Evolutionary conservation across 2,113 vertebrate species (phyloP).

Genomic region (Aphyosemion australe): DNA sequence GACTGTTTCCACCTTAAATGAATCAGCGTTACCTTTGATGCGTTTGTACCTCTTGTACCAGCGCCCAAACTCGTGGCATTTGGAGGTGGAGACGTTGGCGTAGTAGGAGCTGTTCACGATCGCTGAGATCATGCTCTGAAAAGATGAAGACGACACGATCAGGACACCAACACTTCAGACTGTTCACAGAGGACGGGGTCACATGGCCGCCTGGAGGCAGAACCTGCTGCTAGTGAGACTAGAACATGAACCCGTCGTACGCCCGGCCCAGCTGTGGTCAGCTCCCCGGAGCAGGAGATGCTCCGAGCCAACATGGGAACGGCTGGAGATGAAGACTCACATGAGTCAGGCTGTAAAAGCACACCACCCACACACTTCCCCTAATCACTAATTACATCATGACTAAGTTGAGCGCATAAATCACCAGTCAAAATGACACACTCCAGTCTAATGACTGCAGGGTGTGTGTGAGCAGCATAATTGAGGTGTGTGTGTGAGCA

Average conservation of each 20-base stretch:
- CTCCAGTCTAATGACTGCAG: constrained; percentile 58
- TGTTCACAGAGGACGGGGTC: too few species aligned
- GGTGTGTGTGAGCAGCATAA: constrained; percentile 63
- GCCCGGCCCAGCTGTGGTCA: constrained; percentile 13
- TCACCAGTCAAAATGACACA: constrained; percentile 65
- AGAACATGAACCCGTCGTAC: too few species aligned
- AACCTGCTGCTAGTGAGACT: too few species aligned
- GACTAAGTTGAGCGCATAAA: constrained; percentile 61
- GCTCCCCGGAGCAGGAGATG: constrained; percentile 1
- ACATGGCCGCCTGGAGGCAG: too few species aligned
- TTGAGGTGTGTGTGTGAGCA: constrained; percentile 60
- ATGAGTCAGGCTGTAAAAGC: constrained; percentile 53
- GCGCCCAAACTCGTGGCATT: constrained; percentile 95
- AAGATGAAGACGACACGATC: too few species aligned
- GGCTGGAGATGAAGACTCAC: constrained; percentile 43
- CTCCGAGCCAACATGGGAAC: constrained; percentile 52
- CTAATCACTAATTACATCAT: constrained; percentile 73
- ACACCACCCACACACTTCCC: constrained; percentile 67
- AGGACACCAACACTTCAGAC: too few species aligned
- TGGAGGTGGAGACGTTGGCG: constrained; percentile 92
- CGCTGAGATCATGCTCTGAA: constrained; percentile 94
- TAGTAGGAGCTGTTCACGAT: constrained; percentile 95
- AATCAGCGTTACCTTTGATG: constrained; percentile 86
- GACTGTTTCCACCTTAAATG: too few species aligned
- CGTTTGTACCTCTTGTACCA: constrained; percentile 97